Base-by-base conservation (phyloP, 2,113 vertebrate species). In the Clinocottus analis region DNA sequence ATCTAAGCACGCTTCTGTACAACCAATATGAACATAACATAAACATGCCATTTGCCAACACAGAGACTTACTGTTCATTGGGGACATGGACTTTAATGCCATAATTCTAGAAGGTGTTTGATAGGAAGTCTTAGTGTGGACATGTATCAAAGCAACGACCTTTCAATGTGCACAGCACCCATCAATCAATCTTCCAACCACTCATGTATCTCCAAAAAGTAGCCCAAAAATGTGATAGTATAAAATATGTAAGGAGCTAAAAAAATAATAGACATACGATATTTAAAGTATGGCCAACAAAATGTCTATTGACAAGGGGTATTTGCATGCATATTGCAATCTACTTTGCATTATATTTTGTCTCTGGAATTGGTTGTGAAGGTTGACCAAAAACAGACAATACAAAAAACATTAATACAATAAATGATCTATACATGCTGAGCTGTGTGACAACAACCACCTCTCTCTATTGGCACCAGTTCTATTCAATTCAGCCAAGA, bases 11-110 rank as follows among this genome's bases (percentile, higher is more conserved):
- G 71, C 51, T 21, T 85, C 66, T 75, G 64, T 83, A 55, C 29
- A 49, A 74, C 53, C 58, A 47, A 7, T 13, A 19, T 27, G 71
- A 65, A 59, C 25, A 41, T 75, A 79, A 77, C 63, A 58, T 67
- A 79, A 75, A 80, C 13, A 37, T 29, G 14, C 37, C 25, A 71
- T 79, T 75, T 83, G 84, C 72, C 65, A 74, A 83, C 59, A 71
- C 12, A 25, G 14, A 68, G 53, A 67, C 29, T 25, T 63, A n/a
- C 19, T 71, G 41, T 59, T 33, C 35, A 21, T 27, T 37, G 8
- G 9, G 55, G 75, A 56, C 64, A 71, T 23, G 21, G 55, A 37
- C 31, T 77, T 72, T 65, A 80, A 77, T 29, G 62, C 43, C 43
- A 39, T 23, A 61, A 72, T 29, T 56, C 39, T 71, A 59, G 71